phyloP scores from a whole-genome alignment of 2,113 vertebrate genomes.

The Rhinolophus sinicus region DNA sequence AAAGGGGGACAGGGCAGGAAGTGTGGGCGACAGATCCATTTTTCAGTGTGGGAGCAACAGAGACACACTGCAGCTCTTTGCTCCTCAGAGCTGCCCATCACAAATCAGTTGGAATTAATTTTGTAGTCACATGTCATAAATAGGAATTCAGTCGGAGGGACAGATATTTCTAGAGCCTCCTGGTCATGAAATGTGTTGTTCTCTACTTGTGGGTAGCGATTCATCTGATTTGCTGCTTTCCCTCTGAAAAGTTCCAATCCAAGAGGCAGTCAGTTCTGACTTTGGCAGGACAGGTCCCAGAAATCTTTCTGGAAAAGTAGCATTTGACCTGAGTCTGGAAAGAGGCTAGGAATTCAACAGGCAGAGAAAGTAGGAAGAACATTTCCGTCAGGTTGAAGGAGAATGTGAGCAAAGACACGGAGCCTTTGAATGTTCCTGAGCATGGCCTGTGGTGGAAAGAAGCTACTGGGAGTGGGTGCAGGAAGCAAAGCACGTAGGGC shows the following conservation, averaged over 20 bases:
- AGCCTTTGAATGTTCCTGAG: neutral
- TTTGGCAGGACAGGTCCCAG: neutral
- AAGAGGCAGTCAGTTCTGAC: neutral
- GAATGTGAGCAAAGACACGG: neutral
- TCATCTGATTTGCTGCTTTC: neutral
- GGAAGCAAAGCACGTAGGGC: neutral
- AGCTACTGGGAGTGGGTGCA: neutral
- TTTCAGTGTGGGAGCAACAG: neutral
- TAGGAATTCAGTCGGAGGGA: rapidly evolving
- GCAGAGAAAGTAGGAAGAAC: neutral
- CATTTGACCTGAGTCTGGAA: neutral
- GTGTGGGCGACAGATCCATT: neutral
- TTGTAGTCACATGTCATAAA: neutral
- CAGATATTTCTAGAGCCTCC: neutral
- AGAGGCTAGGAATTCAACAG: neutral
- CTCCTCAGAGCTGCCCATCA: neutral
- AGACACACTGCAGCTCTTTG: too few relatives aligned
- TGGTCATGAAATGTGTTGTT: neutral
- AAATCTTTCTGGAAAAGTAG: neutral
- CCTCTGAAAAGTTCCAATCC: neutral
- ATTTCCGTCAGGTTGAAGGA: neutral
- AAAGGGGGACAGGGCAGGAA: rapidly evolving
- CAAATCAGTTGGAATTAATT: too few relatives aligned
- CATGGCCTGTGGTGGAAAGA: too few relatives aligned
- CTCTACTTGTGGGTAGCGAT: too few relatives aligned